Conservation (phyloP, 2,797 vertebrate species). For the Notolabrus celidotus region DNA sequence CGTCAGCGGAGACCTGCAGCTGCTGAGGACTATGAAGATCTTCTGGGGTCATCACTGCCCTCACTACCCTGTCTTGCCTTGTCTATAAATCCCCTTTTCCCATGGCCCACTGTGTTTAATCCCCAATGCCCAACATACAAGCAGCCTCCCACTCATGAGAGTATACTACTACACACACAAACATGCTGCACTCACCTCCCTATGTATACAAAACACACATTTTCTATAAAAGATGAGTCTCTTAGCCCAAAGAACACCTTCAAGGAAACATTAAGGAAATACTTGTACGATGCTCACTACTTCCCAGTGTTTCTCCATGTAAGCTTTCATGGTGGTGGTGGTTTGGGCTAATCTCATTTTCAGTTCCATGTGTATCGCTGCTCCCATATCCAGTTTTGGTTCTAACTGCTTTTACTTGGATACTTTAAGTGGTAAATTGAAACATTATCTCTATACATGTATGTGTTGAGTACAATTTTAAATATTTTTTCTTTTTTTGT, state of each 20-base stretch:
- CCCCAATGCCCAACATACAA: slow-evolving; percentile 70
- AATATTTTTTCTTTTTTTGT: slow-evolving; percentile 24
- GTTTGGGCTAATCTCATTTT: slow-evolving; percentile 60
- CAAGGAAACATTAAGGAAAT: slow-evolving; percentile 66
- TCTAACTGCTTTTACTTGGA: slow-evolving; percentile 70
- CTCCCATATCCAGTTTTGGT: slow-evolving; percentile 61
- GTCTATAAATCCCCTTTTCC: slow-evolving; percentile 75
- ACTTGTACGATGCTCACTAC: slow-evolving; percentile 64
- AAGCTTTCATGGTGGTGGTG: slow-evolving; percentile 53
- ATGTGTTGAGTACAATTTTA: slow-evolving; percentile 63
- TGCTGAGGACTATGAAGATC: slow-evolving; percentile 90
- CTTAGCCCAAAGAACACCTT: slow-evolving; percentile 76
- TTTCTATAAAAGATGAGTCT: slow-evolving; percentile 73
- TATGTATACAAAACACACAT: slow-evolving; percentile 70
- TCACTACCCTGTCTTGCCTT: slow-evolving; percentile 84
- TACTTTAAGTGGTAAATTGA: slow-evolving; percentile 63
- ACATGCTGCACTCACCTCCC: slow-evolving; percentile 73
- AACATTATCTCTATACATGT: slow-evolving; percentile 58
- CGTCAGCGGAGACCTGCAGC: slow-evolving; percentile 94
- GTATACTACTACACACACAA: slow-evolving; percentile 70
- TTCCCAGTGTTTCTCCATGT: slow-evolving; percentile 60
- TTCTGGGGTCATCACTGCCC: slow-evolving; percentile 51
- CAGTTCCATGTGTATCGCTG: slow-evolving; percentile 47
- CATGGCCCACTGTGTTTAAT: slow-evolving; percentile 58
- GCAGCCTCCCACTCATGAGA: slow-evolving; percentile 79